These are phyloP conservation scores for Lepeophtheirus nordmannii DNA, from an alignment of 2,888 invertebrate species.

Conservation along the genomic window DNA sequence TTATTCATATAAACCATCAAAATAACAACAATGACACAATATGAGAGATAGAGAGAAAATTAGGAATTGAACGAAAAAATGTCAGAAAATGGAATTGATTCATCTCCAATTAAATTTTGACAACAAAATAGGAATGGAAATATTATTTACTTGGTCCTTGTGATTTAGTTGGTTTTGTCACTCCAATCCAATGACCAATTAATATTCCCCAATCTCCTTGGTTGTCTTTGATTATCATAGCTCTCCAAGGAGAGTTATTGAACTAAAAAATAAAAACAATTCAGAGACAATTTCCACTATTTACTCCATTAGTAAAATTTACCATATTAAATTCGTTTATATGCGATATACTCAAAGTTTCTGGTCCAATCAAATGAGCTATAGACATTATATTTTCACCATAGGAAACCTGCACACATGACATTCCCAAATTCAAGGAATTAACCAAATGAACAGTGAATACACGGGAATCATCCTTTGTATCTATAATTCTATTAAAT, in stretches of 20 bases:
- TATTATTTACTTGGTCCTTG: slow-evolving; percentile 7
- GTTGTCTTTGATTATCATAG: slow-evolving; percentile 24
- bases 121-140: background rate
- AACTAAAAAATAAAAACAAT: background rate
- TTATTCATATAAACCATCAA: too few relatives aligned
- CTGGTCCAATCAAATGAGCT: slow-evolving; percentile 21
- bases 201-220: slow-evolving; percentile 23
- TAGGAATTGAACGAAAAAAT: too few relatives aligned
- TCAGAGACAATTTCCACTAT: too few relatives aligned
- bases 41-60: too few relatives aligned
- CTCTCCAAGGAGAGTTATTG: slow-evolving; percentile 5
- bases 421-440: slow-evolving; percentile 17
- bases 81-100: background rate
- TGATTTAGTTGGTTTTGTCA: background rate
- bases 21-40: too few relatives aligned
- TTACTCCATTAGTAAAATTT: too few relatives aligned
- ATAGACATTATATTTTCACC: slow-evolving; percentile 13
- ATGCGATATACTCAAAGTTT: background rate
- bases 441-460: slow-evolving; percentile 8
- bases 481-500: too few relatives aligned
- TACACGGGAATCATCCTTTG: too few relatives aligned
- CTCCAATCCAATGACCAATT: slow-evolving; percentile 18
- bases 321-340: too few relatives aligned
- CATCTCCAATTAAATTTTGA: too few relatives aligned
- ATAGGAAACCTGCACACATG: slow-evolving; percentile 16